phyloP scores from a whole-genome alignment of 2,888 invertebrate genomes.

The Corythucha ciliata region DNA sequence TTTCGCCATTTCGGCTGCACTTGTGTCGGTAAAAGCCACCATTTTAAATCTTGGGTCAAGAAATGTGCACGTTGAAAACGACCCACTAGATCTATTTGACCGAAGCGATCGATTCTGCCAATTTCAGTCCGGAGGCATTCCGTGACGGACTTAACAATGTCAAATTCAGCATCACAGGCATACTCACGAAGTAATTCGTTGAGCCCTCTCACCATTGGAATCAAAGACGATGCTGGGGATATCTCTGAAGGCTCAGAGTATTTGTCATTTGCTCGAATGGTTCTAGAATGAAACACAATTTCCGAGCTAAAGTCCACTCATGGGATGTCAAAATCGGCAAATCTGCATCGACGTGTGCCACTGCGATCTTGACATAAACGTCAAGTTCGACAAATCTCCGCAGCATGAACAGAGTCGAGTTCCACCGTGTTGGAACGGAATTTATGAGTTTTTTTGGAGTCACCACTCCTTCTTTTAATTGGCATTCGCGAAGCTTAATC shows the following conservation, averaged over 20 bases:
- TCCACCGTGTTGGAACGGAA: conserved; percentile 18
- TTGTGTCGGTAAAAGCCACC: conserved; percentile 18
- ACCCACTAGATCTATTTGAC: background rate
- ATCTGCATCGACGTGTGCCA: conserved; percentile 8
- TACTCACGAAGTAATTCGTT: background rate
- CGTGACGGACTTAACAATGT: background rate
- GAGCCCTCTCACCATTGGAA: conserved; percentile 2
- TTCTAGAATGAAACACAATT: background rate
- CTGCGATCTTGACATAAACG: background rate
- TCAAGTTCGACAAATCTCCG: conserved; percentile 2
- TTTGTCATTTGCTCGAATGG: conserved; percentile 3
- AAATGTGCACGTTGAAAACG: conserved; percentile 2
- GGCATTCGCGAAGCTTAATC: conserved; percentile 3
- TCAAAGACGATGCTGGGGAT: conserved; percentile 12
- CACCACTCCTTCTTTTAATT: background rate
- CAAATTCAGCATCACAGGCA: too few species aligned
- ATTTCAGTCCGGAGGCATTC: background rate
- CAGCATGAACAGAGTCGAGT: conserved; percentile 8
- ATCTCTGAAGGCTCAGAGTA: background rate
- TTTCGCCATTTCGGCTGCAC: conserved; percentile 19
- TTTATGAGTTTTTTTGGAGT: conserved; percentile 10
- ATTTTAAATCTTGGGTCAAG: conserved; percentile 10
- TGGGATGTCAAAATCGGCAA: conserved; percentile 5
- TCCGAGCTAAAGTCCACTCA: conserved; percentile 1
- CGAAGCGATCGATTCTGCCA: conserved; percentile 1